phyloP scores from a whole-genome alignment of 1,140 invertebrate genomes.

The Pachypeltis micranthus region DNA sequence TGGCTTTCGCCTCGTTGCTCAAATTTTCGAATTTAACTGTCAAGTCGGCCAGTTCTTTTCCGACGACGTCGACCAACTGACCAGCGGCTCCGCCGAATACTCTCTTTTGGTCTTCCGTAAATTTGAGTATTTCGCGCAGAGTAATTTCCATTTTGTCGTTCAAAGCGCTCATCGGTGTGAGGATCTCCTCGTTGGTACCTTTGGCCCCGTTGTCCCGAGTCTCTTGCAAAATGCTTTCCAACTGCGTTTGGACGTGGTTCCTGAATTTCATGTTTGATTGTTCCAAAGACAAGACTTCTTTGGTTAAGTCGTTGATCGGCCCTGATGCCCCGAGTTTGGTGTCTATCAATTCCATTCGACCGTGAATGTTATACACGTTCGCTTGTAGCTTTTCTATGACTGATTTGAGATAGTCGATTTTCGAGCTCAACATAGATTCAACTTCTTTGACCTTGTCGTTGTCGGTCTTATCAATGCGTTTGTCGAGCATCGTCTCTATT shows the following conservation, averaged over 20 bases:
- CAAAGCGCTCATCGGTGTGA: background rate
- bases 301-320: background rate
- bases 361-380: background rate
- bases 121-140: slow-evolving; percentile 33
- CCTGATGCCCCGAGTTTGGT: background rate
- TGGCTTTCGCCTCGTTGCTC: slow-evolving; percentile 25
- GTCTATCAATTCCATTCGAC: background rate
- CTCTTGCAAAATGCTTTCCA: no score
- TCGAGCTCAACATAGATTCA: slow-evolving; percentile 16
- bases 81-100: slow-evolving; percentile 16
- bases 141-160: slow-evolving; percentile 22
- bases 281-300: background rate
- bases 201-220: background rate
- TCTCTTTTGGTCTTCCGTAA: slow-evolving; percentile 15
- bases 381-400: slow-evolving; percentile 20
- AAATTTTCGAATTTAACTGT: slow-evolving; percentile 33
- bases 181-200: background rate
- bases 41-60: slow-evolving; percentile 28
- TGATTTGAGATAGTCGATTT: slow-evolving; percentile 18
- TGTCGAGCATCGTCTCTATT: slow-evolving; percentile 21
- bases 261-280: background rate
- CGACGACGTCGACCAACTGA: slow-evolving; percentile 17
- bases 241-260: background rate
- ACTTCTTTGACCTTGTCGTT: slow-evolving; percentile 13
- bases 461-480: slow-evolving; percentile 2